A percentile compares a stretch with the other conserved stretches of the same genome.
Evolutionary conservation across 2,113 vertebrate genomes (phyloP).

Genomic region (Psilopsiagon aurifrons): DNA sequence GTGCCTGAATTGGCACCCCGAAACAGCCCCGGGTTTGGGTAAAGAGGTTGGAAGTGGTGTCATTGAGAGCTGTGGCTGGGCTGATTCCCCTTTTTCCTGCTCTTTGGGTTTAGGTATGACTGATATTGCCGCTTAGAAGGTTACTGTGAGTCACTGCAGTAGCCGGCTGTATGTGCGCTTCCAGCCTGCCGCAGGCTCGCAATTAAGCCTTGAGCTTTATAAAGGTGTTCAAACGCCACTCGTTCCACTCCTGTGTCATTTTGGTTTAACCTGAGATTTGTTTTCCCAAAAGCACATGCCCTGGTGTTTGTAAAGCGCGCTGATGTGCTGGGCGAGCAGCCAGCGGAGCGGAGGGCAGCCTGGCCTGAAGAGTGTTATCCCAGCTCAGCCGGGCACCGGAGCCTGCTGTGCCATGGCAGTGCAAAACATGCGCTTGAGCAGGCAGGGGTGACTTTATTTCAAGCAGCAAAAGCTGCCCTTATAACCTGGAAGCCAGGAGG

Average conservation of each 20-base stretch:
- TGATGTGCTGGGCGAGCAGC: not conserved
- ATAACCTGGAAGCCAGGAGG: not conserved
- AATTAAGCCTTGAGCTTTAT: fast-evolving
- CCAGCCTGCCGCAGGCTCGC: fast-evolving
- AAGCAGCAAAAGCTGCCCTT: not conserved
- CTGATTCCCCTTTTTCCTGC: not conserved
- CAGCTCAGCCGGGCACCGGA: not conserved
- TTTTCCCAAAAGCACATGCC: not conserved
- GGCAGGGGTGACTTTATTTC: not conserved
- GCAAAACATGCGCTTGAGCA: not conserved
- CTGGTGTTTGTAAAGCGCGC: fast-evolving
- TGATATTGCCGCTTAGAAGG: fast-evolving
- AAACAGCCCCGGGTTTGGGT: fast-evolving
- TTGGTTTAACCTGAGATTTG: not conserved
- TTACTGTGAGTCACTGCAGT: not conserved
- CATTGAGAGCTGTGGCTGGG: fast-evolving
- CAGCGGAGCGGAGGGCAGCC: not conserved
- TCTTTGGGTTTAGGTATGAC: fast-evolving
- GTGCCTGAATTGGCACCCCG: not conserved
- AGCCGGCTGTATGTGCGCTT: fast-evolving
- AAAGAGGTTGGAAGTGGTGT: fast-evolving
- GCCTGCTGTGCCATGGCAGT: not conserved
- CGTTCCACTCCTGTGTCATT: fast-evolving
- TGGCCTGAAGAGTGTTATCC: fast-evolving
- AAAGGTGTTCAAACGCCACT: fast-evolving